Evolutionary conservation across 2,797 vertebrate genomes (phyloP), one percentile per base, ranked within the genome.

Genomic region (Iguana delicatissima): DNA sequence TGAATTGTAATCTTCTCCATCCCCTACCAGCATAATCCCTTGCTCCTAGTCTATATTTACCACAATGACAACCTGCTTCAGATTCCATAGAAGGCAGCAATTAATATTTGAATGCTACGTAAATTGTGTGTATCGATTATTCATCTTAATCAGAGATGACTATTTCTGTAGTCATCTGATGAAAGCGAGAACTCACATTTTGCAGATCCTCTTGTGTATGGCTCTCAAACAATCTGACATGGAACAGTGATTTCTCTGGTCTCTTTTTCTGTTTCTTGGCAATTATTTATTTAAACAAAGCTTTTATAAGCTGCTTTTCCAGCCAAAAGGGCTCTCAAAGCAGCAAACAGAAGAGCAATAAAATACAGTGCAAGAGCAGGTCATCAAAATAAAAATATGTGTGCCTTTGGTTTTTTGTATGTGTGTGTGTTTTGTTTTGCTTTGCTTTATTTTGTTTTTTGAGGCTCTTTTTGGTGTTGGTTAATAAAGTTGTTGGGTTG

Each of bases 111-210:
- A 92, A 94, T 95, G 91, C 88, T 90, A 93, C 96, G 92, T 93
- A 86, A 96, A 91, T 89, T 88, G 62, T 97, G 97, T 98, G 98
- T 98, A 98, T 98, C 97, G 97, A 98, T 97, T 91, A 94, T 97
- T 98, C 98, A 97, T 98, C 97, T 96, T 94, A 97, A 97, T 97
- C 97, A 92, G 96, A 97, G 97, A 96, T 97, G 94, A 92, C 95
- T 97, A 95, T 93, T 95, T 97, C 96, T 97, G 96, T 98, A 98
- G 97, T 98, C 97, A 98, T 98, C 96, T 97, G 95, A 98, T 98
- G 96, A 97, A 98, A 98, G 98, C 98, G 98, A 97, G 97, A 96
- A 96, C 93, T 94, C 95, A 95, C 69, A 64, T 74, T 76, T 84
- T 84, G 69, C 26, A 59, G 16, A 64, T 50, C 6, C 62, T 18